Percentiles rank a stretch among this genome's conserved stretches.
Conservation (phyloP, 2,888 invertebrate genomes). For the Thelaira solivaga region DNA sequence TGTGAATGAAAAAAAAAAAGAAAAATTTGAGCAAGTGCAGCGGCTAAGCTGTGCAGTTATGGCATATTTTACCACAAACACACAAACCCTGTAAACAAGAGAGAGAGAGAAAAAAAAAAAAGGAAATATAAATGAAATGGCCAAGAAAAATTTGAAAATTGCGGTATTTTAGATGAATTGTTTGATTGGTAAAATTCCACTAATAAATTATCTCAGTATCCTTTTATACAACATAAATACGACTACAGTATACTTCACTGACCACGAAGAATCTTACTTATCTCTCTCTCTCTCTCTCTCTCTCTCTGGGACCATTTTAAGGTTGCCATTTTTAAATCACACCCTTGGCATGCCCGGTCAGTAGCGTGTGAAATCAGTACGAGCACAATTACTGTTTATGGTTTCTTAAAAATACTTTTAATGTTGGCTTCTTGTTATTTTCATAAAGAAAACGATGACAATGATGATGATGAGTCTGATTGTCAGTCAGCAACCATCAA, state of each 20-base stretch:
- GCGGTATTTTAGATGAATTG: constrained; percentile 47
- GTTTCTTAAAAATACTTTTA: not conserved
- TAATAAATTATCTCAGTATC: not conserved
- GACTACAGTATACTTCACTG: constrained; percentile 3
- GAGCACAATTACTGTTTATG: not conserved
- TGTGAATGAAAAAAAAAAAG: not conserved
- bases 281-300: no score
- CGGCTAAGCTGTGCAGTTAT: not conserved
- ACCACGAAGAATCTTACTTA: no score
- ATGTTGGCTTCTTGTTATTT: not conserved
- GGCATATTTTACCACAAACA: constrained; percentile 9
- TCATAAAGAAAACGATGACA: not conserved
- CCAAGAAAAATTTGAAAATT: constrained; percentile 32
- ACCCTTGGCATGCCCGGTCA: no score
- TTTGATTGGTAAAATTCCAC: constrained; percentile 2
- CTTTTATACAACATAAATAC: not conserved
- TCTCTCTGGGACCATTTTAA: not conserved
- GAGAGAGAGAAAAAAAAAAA: not conserved
- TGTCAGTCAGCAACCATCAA: no score
- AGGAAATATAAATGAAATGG: not conserved
- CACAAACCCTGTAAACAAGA: constrained; percentile 1
- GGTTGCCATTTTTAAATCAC: not conserved
- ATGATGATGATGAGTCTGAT: constrained; percentile 32
- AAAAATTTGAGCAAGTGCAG: not conserved
- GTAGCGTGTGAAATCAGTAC: not conserved